These are phyloP conservation scores for Protobothrops flavoviridis DNA, from an alignment of 2,113 vertebrate species.

Conservation along the genomic window DNA sequence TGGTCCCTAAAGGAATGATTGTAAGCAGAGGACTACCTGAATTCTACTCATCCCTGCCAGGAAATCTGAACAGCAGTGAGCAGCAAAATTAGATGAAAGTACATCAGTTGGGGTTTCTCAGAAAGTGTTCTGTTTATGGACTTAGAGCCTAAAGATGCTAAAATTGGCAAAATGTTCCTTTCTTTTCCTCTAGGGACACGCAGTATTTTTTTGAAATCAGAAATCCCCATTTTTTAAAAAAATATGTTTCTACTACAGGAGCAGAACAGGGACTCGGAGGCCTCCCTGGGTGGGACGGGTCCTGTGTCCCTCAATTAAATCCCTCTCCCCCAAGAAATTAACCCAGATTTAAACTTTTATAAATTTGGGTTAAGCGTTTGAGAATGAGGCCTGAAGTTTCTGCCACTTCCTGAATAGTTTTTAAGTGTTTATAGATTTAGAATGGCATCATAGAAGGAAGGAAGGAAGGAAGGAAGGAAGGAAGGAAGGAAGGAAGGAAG, in stretches of 20 bases:
- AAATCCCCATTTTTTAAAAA: not conserved
- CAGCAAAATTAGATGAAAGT: not conserved
- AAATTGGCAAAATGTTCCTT: not conserved
- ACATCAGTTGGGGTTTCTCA: not conserved
- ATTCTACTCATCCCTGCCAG: not conserved
- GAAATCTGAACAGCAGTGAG: not conserved
- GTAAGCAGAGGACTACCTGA: too few species aligned
- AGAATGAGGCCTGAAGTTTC: not conserved
- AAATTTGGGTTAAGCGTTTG: not conserved
- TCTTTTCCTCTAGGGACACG: not conserved
- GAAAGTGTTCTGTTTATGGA: not conserved
- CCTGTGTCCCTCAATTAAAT: not conserved
- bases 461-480: not conserved
- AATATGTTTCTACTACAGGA: not conserved
- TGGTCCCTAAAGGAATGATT: too few species aligned
- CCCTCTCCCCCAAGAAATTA: not conserved
- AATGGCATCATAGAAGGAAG: not conserved
- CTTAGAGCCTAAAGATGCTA: not conserved
- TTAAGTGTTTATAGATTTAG: not conserved
- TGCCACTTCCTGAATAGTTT: not conserved
- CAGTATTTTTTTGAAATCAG: not conserved
- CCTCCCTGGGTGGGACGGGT: not conserved
- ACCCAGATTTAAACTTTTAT: not conserved
- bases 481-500: not conserved
- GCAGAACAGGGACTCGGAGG: not conserved